Base-by-base conservation (phyloP, 2,113 vertebrate genomes). In the Periophthalmus modestus region DNA sequence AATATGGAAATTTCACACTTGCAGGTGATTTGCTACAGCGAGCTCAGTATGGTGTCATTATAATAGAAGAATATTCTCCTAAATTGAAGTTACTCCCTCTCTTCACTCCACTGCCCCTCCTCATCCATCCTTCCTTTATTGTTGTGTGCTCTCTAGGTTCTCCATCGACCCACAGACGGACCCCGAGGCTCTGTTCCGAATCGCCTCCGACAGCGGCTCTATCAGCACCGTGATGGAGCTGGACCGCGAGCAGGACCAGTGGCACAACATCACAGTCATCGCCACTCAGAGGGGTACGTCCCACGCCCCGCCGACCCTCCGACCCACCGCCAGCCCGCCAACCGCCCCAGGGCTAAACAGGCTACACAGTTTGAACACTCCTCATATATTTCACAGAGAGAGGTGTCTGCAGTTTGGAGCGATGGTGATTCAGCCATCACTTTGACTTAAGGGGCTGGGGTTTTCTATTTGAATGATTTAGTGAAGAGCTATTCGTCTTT, bases 251-350 rank as follows among this genome's bases (percentile, higher is more conserved):
- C 82, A 78, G 61, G 93, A 91, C 54, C 91, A 93, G 84, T 96
- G 95, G 95, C 95, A 96, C 82, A 96, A 96, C 84, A 92, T 97
- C 88, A 96, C 95, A 0, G 93, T 96, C 82, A 92, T 95, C 59
- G 96, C 96, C 83, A 95, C 95, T 9, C 95, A 97, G 89, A 93
- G 95, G 69, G 96, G 96, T 96, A 94, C 85, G 92, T 72, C 69
- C 21, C 59, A 14, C 59, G 59, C 67, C 36, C 57, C 36, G n/a
- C 16, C 18, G 61, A 28, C 78, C 68, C 19, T 34, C 14, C 73
- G 77, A 68, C 0, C 77, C 2, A 23, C 6, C 66, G 73, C 68
- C 81, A 66, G 16, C 77, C 33, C 74, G 71, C 77, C 55, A 24
- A 58, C 28, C 24, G 24, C 58, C 58, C 57, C 57, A 23, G 11